Evolutionary conservation across 2,888 invertebrate genomes (phyloP).

Genomic region (Elysia crispata): DNA sequence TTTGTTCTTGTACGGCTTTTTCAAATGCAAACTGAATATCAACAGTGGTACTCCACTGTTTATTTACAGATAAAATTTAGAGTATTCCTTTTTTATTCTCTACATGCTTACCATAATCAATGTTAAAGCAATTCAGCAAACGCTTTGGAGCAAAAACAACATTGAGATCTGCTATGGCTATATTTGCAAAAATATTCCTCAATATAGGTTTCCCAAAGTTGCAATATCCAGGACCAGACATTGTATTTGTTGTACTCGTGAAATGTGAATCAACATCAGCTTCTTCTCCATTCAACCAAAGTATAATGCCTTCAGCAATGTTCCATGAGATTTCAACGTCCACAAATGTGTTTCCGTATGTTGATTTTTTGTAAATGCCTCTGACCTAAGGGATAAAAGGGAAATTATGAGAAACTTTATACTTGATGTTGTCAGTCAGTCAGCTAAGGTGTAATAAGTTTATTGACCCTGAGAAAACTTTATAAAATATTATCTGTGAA

Average conservation of each 20-base stretch:
- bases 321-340: constrained; percentile 57
- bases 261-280: constrained; percentile 18
- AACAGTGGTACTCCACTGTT: too few relatives aligned
- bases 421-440: too few relatives aligned
- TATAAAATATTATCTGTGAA: not conserved
- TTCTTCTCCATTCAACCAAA: constrained; percentile 49
- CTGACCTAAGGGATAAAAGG: constrained; percentile 25
- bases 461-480: not conserved
- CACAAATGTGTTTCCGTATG: constrained; percentile 32
- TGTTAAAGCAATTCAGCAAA: constrained; percentile 33
- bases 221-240: constrained; percentile 26
- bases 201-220: constrained; percentile 42
- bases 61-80: not conserved
- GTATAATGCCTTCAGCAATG: constrained; percentile 48
- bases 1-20: too few relatives aligned
- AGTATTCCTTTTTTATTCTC: constrained; percentile 3
- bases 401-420: not conserved
- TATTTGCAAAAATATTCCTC: constrained; percentile 39
- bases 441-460: not conserved
- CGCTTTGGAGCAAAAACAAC: constrained; percentile 49
- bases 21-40: too few relatives aligned
- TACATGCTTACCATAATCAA: constrained; percentile 50
- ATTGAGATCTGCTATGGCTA: constrained; percentile 52
- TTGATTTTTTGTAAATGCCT: constrained; percentile 18
- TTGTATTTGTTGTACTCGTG: constrained; percentile 10